Percentiles rank a stretch among this genome's conserved stretches.
phyloP scores from a whole-genome alignment of 1,140 invertebrate genomes.

The Hylaeus volcanicus region DNA sequence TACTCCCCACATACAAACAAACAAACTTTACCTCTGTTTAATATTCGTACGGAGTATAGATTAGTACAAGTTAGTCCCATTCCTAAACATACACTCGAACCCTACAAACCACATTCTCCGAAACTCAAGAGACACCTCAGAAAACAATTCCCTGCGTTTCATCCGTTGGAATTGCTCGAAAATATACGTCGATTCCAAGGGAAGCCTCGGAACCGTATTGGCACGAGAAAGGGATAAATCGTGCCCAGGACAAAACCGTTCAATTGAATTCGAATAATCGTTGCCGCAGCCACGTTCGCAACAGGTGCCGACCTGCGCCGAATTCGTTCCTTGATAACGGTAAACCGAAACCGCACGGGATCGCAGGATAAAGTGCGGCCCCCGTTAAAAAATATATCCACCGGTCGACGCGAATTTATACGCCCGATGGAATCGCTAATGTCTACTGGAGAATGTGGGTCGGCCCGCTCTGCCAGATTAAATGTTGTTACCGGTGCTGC shows the following conservation, averaged over 20 bases:
- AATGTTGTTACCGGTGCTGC: constrained; percentile 22
- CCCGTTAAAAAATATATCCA: constrained; percentile 5
- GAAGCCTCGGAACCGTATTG: too few relatives aligned
- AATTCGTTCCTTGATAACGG: constrained; percentile 6
- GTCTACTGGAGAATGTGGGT: constrained; percentile 17
- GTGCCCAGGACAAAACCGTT: not conserved
- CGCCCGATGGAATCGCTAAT: constrained; percentile 17
- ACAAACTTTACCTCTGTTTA: too few relatives aligned
- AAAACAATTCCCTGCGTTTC: too few relatives aligned
- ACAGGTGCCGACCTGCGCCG: constrained; percentile 21
- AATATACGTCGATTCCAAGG: too few relatives aligned
- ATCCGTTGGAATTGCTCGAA: too few relatives aligned
- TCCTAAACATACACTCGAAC: too few relatives aligned
- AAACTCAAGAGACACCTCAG: too few relatives aligned
- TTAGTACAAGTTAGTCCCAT: too few relatives aligned
- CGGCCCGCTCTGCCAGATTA: constrained; percentile 14
- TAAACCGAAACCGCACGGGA: not conserved
- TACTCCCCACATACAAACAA: too few relatives aligned
- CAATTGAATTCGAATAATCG: constrained; percentile 1
- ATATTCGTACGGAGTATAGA: too few relatives aligned
- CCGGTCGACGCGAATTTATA: not conserved
- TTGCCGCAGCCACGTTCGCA: constrained; percentile 16
- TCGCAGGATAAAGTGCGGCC: not conserved
- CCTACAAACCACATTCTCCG: too few relatives aligned
- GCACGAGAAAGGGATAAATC: not conserved